These are phyloP conservation scores for Tenrec ecaudatus DNA, from an alignment of 2,113 vertebrate species.

Conservation along the genomic window DNA sequence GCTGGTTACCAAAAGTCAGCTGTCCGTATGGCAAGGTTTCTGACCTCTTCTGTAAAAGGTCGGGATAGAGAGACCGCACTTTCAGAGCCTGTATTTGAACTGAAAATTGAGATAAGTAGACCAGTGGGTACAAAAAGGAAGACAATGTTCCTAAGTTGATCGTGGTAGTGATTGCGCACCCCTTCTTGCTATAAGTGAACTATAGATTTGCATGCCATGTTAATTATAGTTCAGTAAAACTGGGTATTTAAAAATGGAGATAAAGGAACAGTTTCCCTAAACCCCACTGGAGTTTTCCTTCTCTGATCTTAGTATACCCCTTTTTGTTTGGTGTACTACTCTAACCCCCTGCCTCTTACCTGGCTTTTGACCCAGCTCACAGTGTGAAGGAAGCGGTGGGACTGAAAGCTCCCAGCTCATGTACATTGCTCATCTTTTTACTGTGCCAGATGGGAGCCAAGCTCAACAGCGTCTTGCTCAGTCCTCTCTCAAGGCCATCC, in stretches of 20 bases:
- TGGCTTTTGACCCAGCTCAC: not conserved
- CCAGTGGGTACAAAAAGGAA: too few species aligned
- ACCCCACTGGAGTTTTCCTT: not conserved
- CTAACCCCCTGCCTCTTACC: not conserved
- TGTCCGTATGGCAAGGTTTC: not conserved
- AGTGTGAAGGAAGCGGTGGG: not conserved
- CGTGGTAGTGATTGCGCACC: too few species aligned
- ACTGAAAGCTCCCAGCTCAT: too few species aligned
- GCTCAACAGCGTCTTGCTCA: not conserved
- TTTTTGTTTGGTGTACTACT: not conserved
- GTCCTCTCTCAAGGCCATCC: not conserved
- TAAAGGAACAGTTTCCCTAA: not conserved
- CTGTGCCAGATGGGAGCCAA: not conserved
- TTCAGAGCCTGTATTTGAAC: not conserved
- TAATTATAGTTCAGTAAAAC: too few species aligned
- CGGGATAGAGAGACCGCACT: not conserved
- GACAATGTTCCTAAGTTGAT: too few species aligned
- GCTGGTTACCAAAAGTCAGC: not conserved
- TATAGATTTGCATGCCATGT: too few species aligned
- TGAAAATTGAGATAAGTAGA: constrained; percentile 8
- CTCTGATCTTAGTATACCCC: not conserved
- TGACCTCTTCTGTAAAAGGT: not conserved
- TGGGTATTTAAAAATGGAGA: not conserved
- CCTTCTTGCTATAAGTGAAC: too few species aligned
- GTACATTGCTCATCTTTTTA: not conserved